These are phyloP conservation scores for Brachionus rotundiformis DNA, from an alignment of 1,140 invertebrate genomes.

Conservation along the genomic window DNA sequence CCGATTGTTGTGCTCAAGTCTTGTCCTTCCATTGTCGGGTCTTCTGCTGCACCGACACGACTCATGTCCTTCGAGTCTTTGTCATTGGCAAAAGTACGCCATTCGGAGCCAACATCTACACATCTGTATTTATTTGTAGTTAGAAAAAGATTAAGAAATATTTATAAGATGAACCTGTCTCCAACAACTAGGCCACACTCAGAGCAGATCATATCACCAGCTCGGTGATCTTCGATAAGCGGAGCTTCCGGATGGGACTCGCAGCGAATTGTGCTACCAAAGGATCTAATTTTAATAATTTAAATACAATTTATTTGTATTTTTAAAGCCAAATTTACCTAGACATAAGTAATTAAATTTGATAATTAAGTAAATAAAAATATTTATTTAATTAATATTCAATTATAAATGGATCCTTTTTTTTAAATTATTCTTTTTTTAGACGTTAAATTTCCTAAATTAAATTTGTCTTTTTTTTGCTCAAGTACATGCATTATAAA, in stretches of 20 bases:
- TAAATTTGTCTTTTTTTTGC: background rate
- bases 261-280: constrained; percentile 71
- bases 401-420: background rate
- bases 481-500: too few relatives aligned
- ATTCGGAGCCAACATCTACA: constrained; percentile 99
- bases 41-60: constrained; percentile 86
- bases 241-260: constrained; percentile 89
- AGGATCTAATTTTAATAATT: too few relatives aligned
- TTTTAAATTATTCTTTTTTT: constrained; percentile 23
- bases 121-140: too few relatives aligned
- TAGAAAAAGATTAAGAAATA: too few relatives aligned
- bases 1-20: constrained; percentile 96
- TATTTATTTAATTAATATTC: background rate
- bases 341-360: background rate
- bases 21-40: constrained; percentile 88
- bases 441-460: background rate
- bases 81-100: constrained; percentile 99
- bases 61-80: constrained; percentile 93
- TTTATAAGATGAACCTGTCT: constrained; percentile 72
- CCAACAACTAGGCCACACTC: constrained; percentile 98
- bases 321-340: background rate
- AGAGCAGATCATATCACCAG: constrained; percentile 97
- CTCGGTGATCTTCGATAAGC: constrained; percentile 94
- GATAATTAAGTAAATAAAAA: background rate
- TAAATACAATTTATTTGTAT: background rate